Evolutionary conservation across 2,797 vertebrate species (phyloP), one percentile per base, ranked within the genome.

Genomic region (Pseudopleuronectes americanus): DNA sequence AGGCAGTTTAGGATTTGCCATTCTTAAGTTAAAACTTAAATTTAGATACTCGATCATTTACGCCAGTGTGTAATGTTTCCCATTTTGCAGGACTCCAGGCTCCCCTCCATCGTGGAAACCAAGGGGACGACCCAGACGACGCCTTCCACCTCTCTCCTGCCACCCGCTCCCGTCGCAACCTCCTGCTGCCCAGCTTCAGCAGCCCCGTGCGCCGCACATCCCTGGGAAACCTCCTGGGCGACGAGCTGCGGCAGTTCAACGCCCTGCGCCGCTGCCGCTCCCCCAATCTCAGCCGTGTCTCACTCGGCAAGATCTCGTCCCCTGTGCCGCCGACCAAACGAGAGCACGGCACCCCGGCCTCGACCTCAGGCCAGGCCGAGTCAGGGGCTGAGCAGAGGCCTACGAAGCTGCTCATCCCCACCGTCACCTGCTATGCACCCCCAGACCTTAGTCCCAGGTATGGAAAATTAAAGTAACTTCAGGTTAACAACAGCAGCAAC

Each of bases 361-460:
- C 68, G 1, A 23, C 80, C 0, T 81, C 90, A 0, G 66, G 22
- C 4, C 86, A 21, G 56, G 61, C 0, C 22, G 84, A 74, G 60
- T 61, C 64, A 0, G 62, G 69, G 2, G 21, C 5, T 1, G 92
- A 91, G 63, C 81, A 76, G 36, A 97, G 95, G 65, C 95, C 95
- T 3, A 84, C 94, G 49, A 96, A 95, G 83, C 94, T 98, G 70
- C 95, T 96, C 55, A 97, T 98, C 76, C 95, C 96, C 3, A 94
- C 95, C 2, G 86, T 97, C 87, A 94, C 93, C 58, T 90, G 95
- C 52, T 92, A 67, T 4, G 95, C 91, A 16, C 94, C 97, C 8
- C 95, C 95, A 0, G 95, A 99, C 64, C 96, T 99, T 61, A 98
- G 97, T 79, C 97, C 97, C 71, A 96, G 97, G 97, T 99, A 92